Evolutionary conservation across 2,113 vertebrate species (phyloP).

Genomic region (Cyphomyrus discorhynchus): DNA sequence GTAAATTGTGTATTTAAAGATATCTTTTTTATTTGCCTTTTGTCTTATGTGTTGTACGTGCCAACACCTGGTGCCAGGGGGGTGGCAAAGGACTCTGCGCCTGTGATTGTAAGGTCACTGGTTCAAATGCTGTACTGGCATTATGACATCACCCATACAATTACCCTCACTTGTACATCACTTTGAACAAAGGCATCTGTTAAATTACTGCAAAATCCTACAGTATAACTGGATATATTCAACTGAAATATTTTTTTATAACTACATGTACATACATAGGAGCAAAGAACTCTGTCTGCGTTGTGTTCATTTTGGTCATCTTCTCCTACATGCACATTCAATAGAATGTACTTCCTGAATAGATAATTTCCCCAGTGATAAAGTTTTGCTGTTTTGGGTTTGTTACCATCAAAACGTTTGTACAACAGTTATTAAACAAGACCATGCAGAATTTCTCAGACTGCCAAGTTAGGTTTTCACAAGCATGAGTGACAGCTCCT

Average conservation of each 20-base stretch:
- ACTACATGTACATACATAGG: neutral
- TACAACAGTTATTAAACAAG: neutral
- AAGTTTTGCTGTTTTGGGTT: neutral
- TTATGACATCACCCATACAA: neutral
- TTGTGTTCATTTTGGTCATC: neutral
- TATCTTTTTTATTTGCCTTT: neutral
- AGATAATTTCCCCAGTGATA: neutral
- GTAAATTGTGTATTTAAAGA: neutral
- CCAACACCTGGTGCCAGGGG: neutral
- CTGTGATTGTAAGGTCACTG: neutral
- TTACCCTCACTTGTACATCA: neutral
- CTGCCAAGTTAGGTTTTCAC: neutral
- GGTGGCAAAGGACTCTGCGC: neutral
- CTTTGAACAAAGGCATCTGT: neutral
- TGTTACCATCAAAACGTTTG: neutral
- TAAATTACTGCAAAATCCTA: neutral
- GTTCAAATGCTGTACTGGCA: neutral
- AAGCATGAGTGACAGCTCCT: neutral
- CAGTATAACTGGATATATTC: neutral
- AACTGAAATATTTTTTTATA: neutral
- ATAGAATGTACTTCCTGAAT: neutral
- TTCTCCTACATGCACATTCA: neutral
- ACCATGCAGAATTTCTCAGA: neutral
- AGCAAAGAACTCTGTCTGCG: neutral
- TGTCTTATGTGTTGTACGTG: neutral